These are phyloP conservation scores for Oncorhynchus masou DNA, from an alignment of 2,113 vertebrate genomes.

Conservation along the genomic window DNA sequence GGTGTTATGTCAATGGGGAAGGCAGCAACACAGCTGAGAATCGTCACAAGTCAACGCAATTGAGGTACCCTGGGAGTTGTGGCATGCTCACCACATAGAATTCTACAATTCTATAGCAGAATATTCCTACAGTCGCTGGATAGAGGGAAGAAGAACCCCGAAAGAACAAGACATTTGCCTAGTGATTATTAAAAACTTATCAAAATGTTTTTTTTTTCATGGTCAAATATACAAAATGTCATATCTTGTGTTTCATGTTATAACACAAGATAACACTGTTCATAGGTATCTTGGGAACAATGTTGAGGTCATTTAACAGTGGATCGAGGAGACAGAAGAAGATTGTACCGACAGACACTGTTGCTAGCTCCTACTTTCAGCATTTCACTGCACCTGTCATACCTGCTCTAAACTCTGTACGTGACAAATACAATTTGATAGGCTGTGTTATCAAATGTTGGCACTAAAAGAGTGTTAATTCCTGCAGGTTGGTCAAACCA, in stretches of 20 bases:
- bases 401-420: too few relatives aligned
- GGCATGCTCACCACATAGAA: conserved; percentile 47
- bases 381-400: too few relatives aligned
- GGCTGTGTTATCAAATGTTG: neutral
- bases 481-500: neutral
- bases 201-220: neutral
- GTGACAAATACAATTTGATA: neutral
- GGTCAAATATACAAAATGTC: neutral
- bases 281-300: neutral
- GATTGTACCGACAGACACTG: too few relatives aligned
- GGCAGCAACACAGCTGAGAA: conserved; percentile 51
- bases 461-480: neutral
- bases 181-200: neutral
- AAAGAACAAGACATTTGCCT: conserved; percentile 7
- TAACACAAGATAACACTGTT: neutral
- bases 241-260: neutral
- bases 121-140: conserved; percentile 40
- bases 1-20: conserved; percentile 40
- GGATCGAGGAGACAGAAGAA: too few relatives aligned
- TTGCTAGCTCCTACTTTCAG: too few relatives aligned
- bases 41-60: conserved; percentile 68
- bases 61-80: conserved; percentile 54
- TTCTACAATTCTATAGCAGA: conserved; percentile 36
- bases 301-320: too few relatives aligned
- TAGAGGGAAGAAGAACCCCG: conserved; percentile 21